These are phyloP conservation scores for Trematomus loennbergii DNA, from an alignment of 2,113 vertebrate species.

Conservation along the genomic window DNA sequence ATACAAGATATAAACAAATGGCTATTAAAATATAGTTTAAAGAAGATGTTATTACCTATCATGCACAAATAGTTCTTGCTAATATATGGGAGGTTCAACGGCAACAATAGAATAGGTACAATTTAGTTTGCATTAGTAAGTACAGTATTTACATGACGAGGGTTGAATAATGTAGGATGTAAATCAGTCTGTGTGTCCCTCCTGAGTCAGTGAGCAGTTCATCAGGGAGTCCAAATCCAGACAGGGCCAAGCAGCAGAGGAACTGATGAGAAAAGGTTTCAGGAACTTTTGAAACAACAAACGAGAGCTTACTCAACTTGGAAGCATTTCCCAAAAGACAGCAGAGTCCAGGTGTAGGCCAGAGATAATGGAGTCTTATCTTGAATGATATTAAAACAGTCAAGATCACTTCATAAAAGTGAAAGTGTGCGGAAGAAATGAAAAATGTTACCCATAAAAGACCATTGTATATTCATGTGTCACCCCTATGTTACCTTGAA, in stretches of 20 bases:
- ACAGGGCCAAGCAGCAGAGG: background rate
- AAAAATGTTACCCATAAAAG: too few species aligned
- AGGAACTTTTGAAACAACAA: too few species aligned
- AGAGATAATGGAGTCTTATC: constrained; percentile 1
- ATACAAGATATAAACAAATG: constrained; percentile 58
- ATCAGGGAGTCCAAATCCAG: constrained; percentile 7
- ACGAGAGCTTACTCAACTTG: background rate
- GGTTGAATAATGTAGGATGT: constrained; percentile 2
- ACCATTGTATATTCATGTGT: too few species aligned
- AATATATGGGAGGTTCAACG: constrained; percentile 23
- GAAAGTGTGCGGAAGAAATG: background rate
- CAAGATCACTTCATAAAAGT: constrained; percentile 28
- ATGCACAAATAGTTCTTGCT: constrained; percentile 51
- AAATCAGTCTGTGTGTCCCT: constrained; percentile 19
- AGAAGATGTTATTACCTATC: constrained; percentile 23
- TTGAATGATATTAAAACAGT: background rate
- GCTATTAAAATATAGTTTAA: constrained; percentile 41
- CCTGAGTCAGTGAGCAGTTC: constrained; percentile 5
- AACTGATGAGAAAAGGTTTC: too few species aligned
- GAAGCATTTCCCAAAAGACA: constrained; percentile 4
- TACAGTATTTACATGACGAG: constrained; percentile 55
- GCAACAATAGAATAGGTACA: constrained; percentile 22
- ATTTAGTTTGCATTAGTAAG: constrained; percentile 47
- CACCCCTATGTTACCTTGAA: too few species aligned
- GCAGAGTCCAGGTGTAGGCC: constrained; percentile 1